Conservation (phyloP, 2,797 vertebrate species). For the Notolepis coatsorum region DNA sequence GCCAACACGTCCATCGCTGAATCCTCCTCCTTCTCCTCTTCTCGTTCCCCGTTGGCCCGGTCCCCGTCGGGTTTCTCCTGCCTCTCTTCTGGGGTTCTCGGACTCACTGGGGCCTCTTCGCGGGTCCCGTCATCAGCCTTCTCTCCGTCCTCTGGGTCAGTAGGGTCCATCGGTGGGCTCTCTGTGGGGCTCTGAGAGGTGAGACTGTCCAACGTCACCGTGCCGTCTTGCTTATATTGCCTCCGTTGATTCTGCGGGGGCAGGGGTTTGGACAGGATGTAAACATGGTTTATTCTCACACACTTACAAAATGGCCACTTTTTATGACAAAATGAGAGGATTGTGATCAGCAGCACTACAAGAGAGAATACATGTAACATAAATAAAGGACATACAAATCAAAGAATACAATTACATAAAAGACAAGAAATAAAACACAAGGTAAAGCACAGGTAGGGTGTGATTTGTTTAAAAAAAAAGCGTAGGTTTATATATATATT, state of each 20-base stretch:
- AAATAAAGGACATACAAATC: too few species aligned
- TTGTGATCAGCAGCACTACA: too few species aligned
- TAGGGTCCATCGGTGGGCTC: conserved; percentile 35
- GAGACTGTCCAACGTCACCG: conserved; percentile 71
- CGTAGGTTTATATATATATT: too few species aligned
- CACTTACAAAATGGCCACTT: neutral
- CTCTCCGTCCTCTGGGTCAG: conserved; percentile 43
- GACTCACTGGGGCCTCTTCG: conserved; percentile 48
- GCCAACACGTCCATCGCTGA: conserved; percentile 34
- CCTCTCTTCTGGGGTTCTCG: conserved; percentile 54
- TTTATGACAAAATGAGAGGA: neutral
- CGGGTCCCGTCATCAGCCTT: conserved; percentile 36
- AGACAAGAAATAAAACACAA: too few species aligned
- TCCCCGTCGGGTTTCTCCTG: conserved; percentile 36
- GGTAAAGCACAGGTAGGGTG: neutral
- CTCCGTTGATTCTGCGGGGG: conserved; percentile 86
- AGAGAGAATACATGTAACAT: too few species aligned
- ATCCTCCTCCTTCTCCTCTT: conserved; percentile 47
- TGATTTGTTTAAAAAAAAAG: too few species aligned
- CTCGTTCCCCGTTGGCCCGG: conserved; percentile 5
- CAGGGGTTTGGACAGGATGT: neutral
- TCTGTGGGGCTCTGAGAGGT: conserved; percentile 56
- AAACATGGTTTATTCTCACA: conserved; percentile 17
- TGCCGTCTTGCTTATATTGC: conserved; percentile 88
- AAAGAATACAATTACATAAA: too few species aligned